Percentiles rank a stretch among this genome's conserved stretches.
phyloP scores from a whole-genome alignment of 1,140 invertebrate species.

The Stegodyphus mimosarum region DNA sequence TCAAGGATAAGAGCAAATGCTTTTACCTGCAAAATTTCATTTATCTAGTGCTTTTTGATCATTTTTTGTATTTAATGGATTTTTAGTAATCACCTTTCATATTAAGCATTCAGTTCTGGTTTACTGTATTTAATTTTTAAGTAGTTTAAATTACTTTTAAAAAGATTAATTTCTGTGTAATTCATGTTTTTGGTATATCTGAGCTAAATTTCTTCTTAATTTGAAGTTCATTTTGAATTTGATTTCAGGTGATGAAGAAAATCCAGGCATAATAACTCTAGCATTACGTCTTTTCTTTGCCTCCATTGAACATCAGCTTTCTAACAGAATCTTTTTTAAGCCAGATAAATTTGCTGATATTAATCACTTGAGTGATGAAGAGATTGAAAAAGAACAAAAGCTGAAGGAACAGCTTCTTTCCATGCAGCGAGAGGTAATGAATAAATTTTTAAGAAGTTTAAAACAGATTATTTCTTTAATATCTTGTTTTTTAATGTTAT shows the following conservation, averaged over 20 bases:
- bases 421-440: neutral
- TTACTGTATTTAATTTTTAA: no score
- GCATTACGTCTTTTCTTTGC: slow-evolving; percentile 99
- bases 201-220: neutral
- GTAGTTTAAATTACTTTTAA: no score
- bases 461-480: neutral
- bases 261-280: slow-evolving; percentile 97
- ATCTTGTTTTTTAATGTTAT: neutral
- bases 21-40: no score
- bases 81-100: no score
- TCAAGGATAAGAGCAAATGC: no score
- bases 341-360: slow-evolving; percentile 71
- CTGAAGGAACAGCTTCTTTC: neutral
- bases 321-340: slow-evolving; percentile 69
- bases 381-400: slow-evolving; percentile 36
- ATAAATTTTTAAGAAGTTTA: neutral
- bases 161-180: no score
- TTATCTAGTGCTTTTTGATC: no score
- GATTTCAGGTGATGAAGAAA: slow-evolving; percentile 74
- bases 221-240: no score
- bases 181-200: neutral
- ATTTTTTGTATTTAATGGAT: no score
- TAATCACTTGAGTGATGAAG: slow-evolving; percentile 66
- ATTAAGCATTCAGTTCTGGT: no score
- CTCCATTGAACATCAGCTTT: slow-evolving; percentile 76